These are phyloP conservation scores for Podiceps cristatus DNA, from an alignment of 2,113 vertebrate species.

Conservation along the genomic window DNA sequence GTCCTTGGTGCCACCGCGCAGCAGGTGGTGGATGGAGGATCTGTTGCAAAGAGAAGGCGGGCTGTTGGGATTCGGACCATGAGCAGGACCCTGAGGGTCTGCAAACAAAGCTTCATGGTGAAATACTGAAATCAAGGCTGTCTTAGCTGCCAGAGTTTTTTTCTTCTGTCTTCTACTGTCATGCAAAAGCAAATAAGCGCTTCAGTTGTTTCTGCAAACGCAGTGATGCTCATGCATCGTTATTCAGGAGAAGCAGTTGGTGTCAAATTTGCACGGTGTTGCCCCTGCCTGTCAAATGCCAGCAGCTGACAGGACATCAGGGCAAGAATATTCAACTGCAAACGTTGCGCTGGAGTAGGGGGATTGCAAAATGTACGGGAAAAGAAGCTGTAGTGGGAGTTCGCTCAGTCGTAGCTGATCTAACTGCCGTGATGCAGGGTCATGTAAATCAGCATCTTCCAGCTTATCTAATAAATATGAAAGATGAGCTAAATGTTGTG, in stretches of 20 bases:
- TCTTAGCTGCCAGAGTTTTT: background rate
- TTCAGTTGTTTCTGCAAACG: background rate
- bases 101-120: background rate
- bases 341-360: background rate
- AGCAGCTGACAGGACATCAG: background rate
- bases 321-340: background rate
- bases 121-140: background rate
- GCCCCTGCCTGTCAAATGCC: background rate
- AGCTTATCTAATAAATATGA: background rate
- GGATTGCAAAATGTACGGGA: background rate
- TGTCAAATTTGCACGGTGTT: background rate
- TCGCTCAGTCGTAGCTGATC: background rate
- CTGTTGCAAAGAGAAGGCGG: background rate
- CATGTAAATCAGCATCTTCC: background rate
- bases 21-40: background rate
- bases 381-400: background rate
- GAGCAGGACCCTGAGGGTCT: background rate
- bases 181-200: background rate
- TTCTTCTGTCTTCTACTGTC: background rate
- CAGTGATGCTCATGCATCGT: fast-evolving
- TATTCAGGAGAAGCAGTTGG: background rate
- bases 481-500: background rate
- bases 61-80: background rate
- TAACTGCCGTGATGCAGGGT: background rate
- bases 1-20: background rate